phyloP scores from a whole-genome alignment of 2,797 vertebrate species.

The Tenualosa thibaudeaui region DNA sequence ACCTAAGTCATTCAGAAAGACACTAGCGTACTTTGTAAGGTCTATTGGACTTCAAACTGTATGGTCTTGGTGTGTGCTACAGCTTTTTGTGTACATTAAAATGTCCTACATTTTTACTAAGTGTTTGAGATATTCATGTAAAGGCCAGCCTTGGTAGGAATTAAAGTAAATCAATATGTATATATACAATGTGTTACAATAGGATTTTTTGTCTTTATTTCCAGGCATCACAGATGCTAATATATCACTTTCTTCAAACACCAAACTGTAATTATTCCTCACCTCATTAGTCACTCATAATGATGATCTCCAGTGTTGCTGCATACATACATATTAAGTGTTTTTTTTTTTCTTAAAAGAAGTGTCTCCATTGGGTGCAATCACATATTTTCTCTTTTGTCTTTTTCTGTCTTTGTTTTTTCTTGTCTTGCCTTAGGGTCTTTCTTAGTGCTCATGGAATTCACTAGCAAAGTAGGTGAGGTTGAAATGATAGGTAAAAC shows the following conservation, averaged over 20 bases:
- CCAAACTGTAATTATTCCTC: not conserved
- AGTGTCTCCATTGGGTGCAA: conserved; percentile 63
- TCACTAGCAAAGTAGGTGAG: conserved; percentile 27
- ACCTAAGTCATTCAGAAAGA: conserved; percentile 15
- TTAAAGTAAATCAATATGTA: conserved; percentile 40
- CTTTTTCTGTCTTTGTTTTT: conserved; percentile 26
- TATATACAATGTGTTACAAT: conserved; percentile 35
- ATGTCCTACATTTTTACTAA: conserved; percentile 28
- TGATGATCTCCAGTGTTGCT: conserved; percentile 32
- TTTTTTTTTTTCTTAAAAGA: conserved; percentile 31
- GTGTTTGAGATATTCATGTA: conserved; percentile 34
- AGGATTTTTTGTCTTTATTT: conserved; percentile 29
- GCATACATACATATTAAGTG: conserved; percentile 30
- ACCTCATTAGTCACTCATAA: not conserved
- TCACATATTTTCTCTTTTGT: conserved; percentile 43
- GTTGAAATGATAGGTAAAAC: conserved; percentile 47
- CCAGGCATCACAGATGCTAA: conserved; percentile 70
- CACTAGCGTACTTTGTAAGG: conserved; percentile 30
- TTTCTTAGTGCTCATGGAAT: conserved; percentile 45
- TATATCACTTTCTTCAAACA: conserved; percentile 39
- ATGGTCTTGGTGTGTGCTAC: conserved; percentile 5
- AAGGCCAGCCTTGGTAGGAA: conserved; percentile 54
- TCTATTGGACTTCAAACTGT: not conserved
- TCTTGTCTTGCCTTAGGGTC: conserved; percentile 37
- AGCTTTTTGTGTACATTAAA: conserved; percentile 25